phyloP scores from a whole-genome alignment of 1,140 invertebrate genomes.

The Acyrthosiphon pisum region DNA sequence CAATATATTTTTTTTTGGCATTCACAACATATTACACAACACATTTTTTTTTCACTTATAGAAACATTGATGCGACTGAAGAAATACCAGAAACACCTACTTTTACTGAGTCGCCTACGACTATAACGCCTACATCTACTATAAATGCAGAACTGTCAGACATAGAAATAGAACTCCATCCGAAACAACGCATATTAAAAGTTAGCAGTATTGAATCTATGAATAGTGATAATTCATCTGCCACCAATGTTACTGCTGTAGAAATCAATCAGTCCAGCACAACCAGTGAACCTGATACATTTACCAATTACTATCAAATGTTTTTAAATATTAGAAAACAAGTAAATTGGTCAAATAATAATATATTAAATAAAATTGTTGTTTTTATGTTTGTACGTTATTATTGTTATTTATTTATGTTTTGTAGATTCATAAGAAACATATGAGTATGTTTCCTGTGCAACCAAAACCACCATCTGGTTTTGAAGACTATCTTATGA shows the following conservation, averaged over 20 bases:
- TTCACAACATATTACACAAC: too few species aligned
- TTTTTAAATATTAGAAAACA: conserved; percentile 92
- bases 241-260: conserved; percentile 57
- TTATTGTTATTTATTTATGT: neutral
- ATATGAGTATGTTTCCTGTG: conserved; percentile 82
- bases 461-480: conserved; percentile 94
- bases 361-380: neutral
- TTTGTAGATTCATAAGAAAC: conserved; percentile 79
- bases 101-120: conserved; percentile 60
- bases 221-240: conserved; percentile 63
- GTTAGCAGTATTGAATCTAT: conserved; percentile 70
- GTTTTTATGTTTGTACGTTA: neutral
- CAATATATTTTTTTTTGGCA: too few species aligned
- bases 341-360: conserved; percentile 65
- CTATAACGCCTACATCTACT: neutral
- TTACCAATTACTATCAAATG: conserved; percentile 90
- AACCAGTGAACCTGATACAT: conserved; percentile 67
- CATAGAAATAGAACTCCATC: conserved; percentile 76
- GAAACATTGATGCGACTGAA: conserved; percentile 39
- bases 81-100: conserved; percentile 16
- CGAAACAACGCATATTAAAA: conserved; percentile 88
- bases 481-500: conserved; percentile 95
- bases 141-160: conserved; percentile 53
- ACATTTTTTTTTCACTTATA: neutral
- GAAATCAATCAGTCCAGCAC: conserved; percentile 58